Evolutionary conservation across 2,113 vertebrate species (phyloP).

Genomic region (Limanda limanda): DNA sequence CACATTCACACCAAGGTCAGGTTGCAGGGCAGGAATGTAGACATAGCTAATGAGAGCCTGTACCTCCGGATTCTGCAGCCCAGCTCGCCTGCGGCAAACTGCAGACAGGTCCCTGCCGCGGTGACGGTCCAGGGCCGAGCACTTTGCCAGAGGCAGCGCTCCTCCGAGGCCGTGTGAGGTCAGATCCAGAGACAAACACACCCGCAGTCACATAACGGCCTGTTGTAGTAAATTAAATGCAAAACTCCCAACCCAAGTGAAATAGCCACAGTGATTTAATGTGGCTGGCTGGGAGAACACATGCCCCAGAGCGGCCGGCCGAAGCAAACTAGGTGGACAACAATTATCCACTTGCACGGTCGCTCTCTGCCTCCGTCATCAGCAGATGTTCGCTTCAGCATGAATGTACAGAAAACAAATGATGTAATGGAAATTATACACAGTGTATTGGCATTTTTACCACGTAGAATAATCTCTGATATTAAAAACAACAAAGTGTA

Average conservation of each 20-base stretch:
- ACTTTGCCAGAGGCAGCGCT: background rate
- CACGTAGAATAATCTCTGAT: constrained; percentile 13
- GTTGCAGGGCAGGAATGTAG: background rate
- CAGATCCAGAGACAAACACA: constrained; percentile 21
- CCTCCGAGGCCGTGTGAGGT: constrained; percentile 12
- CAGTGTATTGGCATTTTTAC: background rate
- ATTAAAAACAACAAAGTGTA: constrained; percentile 10
- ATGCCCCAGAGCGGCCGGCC: constrained; percentile 1
- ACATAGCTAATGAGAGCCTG: constrained; percentile 9
- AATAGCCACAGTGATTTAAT: constrained; percentile 32
- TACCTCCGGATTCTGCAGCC: constrained; percentile 1
- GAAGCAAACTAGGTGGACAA: constrained; percentile 18
- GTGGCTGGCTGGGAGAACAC: constrained; percentile 6
- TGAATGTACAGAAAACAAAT: background rate
- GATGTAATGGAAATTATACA: background rate
- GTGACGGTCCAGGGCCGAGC: background rate
- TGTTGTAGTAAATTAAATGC: constrained; percentile 21
- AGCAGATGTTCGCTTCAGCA: constrained; percentile 14
- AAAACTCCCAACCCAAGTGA: constrained; percentile 1
- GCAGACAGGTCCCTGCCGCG: background rate
- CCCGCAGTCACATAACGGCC: background rate
- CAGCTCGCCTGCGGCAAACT: constrained; percentile 7
- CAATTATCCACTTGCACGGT: background rate
- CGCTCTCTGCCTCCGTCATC: background rate
- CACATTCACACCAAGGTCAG: background rate